Conservation (phyloP, 1,140 invertebrate genomes). For the Muscidifurax raptorellus region DNA sequence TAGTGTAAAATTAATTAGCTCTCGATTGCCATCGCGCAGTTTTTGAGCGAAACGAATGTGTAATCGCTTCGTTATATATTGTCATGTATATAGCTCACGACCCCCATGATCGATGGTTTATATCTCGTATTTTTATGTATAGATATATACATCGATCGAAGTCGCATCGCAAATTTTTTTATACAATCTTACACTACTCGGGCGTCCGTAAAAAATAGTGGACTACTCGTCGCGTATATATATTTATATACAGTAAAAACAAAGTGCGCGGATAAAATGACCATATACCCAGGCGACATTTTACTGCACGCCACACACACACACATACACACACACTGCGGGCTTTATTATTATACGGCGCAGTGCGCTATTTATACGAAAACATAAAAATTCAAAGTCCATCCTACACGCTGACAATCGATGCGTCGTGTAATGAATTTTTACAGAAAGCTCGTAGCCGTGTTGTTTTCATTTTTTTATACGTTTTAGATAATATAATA, state of each 20-base stretch:
- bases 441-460: background rate
- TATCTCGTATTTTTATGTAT: too few relatives aligned
- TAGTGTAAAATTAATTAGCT: background rate
- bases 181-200: background rate
- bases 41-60: background rate
- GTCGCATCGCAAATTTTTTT: too few relatives aligned
- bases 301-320: background rate
- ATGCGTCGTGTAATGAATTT: background rate
- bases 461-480: background rate
- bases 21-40: background rate
- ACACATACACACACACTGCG: background rate
- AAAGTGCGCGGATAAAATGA: background rate
- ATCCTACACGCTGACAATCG: background rate
- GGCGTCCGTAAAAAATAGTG: background rate
- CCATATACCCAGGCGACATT: constrained; percentile 12
- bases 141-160: too few relatives aligned
- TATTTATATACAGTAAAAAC: background rate
- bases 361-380: background rate
- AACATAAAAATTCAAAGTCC: constrained; percentile 33
- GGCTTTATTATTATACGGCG: constrained; percentile 10
- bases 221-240: background rate
- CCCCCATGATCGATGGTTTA: too few relatives aligned
- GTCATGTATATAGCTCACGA: too few relatives aligned
- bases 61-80: background rate
- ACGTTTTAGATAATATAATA: too few relatives aligned